phyloP scores from a whole-genome alignment of 2,888 invertebrate genomes.

The Plebejus melissa region DNA sequence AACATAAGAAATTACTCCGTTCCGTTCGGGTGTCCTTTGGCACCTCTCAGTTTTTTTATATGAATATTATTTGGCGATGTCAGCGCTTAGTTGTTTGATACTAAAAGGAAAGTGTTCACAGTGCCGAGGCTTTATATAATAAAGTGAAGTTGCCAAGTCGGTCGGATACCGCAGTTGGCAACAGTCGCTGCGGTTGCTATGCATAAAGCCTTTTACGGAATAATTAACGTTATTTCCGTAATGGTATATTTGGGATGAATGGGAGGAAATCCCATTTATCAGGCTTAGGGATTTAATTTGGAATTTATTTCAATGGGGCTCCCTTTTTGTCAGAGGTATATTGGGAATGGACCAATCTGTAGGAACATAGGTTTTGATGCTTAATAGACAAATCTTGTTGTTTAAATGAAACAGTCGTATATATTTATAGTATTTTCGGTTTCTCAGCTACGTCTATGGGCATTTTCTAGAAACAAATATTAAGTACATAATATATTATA shows the following conservation, averaged over 20 bases:
- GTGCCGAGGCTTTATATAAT: constrained; percentile 9
- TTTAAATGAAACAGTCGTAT: too few species aligned
- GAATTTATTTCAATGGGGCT: too few species aligned
- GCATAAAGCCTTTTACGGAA: not conserved
- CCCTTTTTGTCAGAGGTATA: not conserved
- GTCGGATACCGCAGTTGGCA: constrained; percentile 9
- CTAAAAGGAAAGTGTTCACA: not conserved
- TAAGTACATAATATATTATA: too few species aligned
- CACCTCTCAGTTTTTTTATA: too few species aligned
- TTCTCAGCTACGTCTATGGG: not conserved
- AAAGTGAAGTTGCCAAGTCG: constrained; percentile 13
- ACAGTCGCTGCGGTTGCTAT: constrained; percentile 1
- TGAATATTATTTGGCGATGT: not conserved
- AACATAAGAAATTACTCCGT: too few species aligned
- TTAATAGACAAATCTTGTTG: too few species aligned
- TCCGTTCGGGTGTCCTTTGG: too few species aligned
- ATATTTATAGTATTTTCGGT: too few species aligned
- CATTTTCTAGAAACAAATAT: not conserved
- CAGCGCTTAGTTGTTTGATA: not conserved
- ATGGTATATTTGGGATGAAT: not conserved
- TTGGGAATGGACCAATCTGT: not conserved
- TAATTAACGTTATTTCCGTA: not conserved
- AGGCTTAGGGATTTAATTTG: not conserved
- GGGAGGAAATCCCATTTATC: not conserved
- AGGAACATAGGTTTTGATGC: not conserved